Evolutionary conservation across 37 sponge, comb jelly and placozoan genomes (phyloP), one percentile per base, ranked within the genome.

Genomic region (Chondrilla cf. caribensis): DNA sequence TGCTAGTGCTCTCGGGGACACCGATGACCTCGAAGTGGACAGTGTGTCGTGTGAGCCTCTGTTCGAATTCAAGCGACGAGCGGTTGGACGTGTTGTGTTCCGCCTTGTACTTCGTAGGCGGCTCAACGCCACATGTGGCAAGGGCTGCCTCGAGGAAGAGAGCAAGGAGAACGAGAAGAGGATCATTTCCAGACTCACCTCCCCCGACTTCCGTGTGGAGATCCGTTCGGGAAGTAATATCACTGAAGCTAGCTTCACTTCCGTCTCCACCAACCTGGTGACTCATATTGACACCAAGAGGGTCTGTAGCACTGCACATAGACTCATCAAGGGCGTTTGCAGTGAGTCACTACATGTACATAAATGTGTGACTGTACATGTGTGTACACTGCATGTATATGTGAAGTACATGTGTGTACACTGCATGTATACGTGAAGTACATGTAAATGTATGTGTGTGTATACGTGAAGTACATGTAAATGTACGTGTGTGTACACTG

Each of bases 321-420:
- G 32, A 2, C 68, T 67, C 32, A 67, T 67, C 68, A 67, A 67
- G n/a, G 68, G 68, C 15, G 17, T 8, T 1, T 67, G 68, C 68
- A 67, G 68, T 67, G 68, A 67, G 68, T 47, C 51, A 11, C 51
- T 47, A 47, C 11, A 14, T 47, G 51, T 47, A 47, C 51, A 47
- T 47, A 47, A 14, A 47, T 47, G 11, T 60, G 17, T 60, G 64
- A 60, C 15, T 22, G 64, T 60, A 60, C 64, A 60, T 60, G 25
- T 29, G 29, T 62, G 29, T 62, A 15, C 15, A 62, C 25, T 29
- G 29, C 6, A 29, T 62, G 25, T 62, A 62, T 15, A 62, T 6
- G 29, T 15, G 5, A 29, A 31, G 35, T 2, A 1, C 4, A 29
- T 67, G 6, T 47, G 51, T 47, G 11, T 47, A 47, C 11, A 47